Evolutionary conservation across 2,113 vertebrate species (phyloP).

Genomic region (Notothenia coriiceps): DNA sequence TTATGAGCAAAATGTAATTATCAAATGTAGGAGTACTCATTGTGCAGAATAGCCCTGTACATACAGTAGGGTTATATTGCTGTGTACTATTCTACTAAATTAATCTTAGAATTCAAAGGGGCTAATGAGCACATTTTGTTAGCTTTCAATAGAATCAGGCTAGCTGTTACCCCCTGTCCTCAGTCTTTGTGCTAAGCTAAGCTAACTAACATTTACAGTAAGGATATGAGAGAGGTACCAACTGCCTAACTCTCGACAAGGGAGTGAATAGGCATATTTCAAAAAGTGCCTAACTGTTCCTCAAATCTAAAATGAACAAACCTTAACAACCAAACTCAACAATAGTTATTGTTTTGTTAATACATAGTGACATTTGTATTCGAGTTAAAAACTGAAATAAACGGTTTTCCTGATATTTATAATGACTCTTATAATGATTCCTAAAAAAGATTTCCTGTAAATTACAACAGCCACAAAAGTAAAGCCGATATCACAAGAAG

Average conservation of each 20-base stretch:
- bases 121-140: not conserved
- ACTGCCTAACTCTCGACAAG: not conserved
- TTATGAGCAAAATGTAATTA: not conserved
- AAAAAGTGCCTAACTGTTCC: no score
- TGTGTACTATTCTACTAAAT: not conserved
- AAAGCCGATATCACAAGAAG: not conserved
- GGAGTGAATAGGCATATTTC: not conserved
- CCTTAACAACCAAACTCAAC: not conserved
- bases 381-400: not conserved
- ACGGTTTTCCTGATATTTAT: no score
- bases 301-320: not conserved
- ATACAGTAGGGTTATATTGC: not conserved
- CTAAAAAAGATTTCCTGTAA: not conserved
- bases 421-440: not conserved
- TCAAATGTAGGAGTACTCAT: not conserved
- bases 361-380: not conserved
- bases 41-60: not conserved
- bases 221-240: not conserved
- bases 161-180: not conserved
- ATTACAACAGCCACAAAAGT: not conserved
- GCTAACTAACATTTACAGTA: not conserved
- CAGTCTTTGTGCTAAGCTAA: not conserved
- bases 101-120: no score
- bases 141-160: not conserved
- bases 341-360: not conserved